Base-by-base conservation (phyloP, 2,797 vertebrate species). In the Prionace glauca region DNA sequence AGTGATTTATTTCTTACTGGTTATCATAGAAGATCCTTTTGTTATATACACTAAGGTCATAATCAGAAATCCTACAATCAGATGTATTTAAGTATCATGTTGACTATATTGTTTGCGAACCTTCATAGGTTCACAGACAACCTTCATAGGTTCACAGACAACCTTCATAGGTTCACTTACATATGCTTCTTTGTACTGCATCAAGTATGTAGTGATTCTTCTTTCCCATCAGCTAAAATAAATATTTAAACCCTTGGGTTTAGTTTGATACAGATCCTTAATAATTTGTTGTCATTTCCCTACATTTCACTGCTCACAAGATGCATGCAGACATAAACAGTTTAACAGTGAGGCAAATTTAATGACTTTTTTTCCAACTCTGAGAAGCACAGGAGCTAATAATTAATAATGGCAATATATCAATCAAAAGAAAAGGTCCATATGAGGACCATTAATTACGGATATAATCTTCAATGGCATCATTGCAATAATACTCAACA, bases 341-440 rank as follows among this genome's bases (percentile, higher is more conserved):
- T 26, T 67, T 69, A 41, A 65, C 62, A 69, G 62, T 41, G 90
- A 69, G 65, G n/a, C 32, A 92, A 32, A n/a, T 41, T 92, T 92
- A 45, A 92, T 92, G n/a, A 41, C 41, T 69, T 92, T 69, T n/a
- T 69, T 92, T 88, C 50, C 20, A 92, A 9, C n/a, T 92, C n/a
- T 24, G 65, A 24, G n/a, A 67, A 22, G 65, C 22, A 69, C 62
- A 41, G 36, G n/a, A 92, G 90, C 62, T 69, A 62, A 69, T 92
- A 67, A 92, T 69, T 92, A 92, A 92, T 92, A 69, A 69, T 11
- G 67, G 90, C 56, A 92, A 92, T 62, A 92, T n/a, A 92, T 92
- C 62, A 79, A 20, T 95, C 94, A 74, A 79, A 69, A 69, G 14
- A 32, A 26, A n/a, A 65, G 65, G 10, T 41, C n/a, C 36, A 90